These are phyloP conservation scores for Tipula lateralis DNA, from an alignment of 2,888 invertebrate species.

Conservation along the genomic window DNA sequence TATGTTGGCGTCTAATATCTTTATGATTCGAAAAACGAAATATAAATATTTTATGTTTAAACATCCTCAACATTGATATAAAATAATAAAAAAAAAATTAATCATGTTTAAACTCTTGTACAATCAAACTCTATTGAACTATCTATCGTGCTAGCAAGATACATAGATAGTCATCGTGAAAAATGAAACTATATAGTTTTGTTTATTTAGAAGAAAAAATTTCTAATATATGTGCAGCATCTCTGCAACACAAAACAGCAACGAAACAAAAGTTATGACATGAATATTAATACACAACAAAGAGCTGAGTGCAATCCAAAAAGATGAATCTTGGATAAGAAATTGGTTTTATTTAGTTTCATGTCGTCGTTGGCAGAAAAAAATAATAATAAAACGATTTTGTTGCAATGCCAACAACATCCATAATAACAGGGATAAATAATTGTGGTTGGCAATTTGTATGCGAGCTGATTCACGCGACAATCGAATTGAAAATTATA, in stretches of 20 bases:
- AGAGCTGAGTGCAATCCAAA: neutral
- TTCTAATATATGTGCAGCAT: constrained; percentile 12
- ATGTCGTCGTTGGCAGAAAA: neutral
- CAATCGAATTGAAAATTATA: neutral
- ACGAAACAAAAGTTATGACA: neutral
- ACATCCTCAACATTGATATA: neutral
- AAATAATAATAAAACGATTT: neutral
- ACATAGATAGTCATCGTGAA: neutral
- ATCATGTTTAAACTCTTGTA: neutral
- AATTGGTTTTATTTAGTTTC: constrained; percentile 4
- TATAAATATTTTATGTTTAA: neutral
- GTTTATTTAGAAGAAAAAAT: neutral
- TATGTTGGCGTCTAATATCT: neutral
- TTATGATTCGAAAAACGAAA: neutral
- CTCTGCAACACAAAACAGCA: neutral
- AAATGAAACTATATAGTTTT: neutral
- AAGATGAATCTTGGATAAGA: constrained; percentile 7
- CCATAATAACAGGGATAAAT: neutral
- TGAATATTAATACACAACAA: constrained; percentile 15
- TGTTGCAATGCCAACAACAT: neutral
- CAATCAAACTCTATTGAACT: neutral
- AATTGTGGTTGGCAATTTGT: neutral
- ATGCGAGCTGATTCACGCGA: neutral
- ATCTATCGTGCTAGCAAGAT: neutral
- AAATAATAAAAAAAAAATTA: neutral